Conservation (phyloP, 2,797 vertebrate species). For the Kryptolebias ocellatus region DNA sequence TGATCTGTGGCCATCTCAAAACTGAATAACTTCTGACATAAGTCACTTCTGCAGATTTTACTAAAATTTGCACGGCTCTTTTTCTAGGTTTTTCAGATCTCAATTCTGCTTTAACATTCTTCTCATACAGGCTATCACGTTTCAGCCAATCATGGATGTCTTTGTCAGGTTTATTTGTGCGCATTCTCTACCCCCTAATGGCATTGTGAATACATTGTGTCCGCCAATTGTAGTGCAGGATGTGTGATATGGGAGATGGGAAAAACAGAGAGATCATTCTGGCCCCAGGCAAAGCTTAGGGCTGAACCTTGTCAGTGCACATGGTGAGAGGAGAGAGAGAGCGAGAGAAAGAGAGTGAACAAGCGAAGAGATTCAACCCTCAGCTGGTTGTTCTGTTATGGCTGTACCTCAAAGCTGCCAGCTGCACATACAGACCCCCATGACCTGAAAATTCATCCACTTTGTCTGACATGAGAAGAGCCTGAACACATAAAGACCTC, state of each 20-base stretch:
- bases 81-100: slow-evolving; percentile 24
- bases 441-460: slow-evolving; percentile 46
- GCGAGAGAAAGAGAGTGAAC: slow-evolving; percentile 26
- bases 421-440: slow-evolving; percentile 63
- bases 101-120: slow-evolving; percentile 7
- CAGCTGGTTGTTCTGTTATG: slow-evolving; percentile 55
- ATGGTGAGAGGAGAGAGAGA: slow-evolving; percentile 39
- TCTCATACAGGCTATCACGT: slow-evolving; percentile 35
- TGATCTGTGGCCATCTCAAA: slow-evolving; percentile 62
- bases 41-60: slow-evolving; percentile 42
- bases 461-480: slow-evolving; percentile 54
- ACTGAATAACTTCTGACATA: slow-evolving; percentile 59
- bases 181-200: slow-evolving; percentile 78
- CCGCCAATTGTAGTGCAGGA: slow-evolving; percentile 81
- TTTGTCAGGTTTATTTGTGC: slow-evolving; percentile 69
- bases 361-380: slow-evolving; percentile 47
- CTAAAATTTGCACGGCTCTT: slow-evolving; percentile 14
- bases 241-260: slow-evolving; percentile 80
- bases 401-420: slow-evolving; percentile 63
- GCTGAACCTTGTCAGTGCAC: slow-evolving; percentile 76
- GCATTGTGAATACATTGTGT: slow-evolving; percentile 79
- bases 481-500: slow-evolving; percentile 43
- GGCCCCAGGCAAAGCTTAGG: slow-evolving; percentile 75
- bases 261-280: slow-evolving; percentile 82
- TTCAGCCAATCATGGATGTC: slow-evolving; percentile 49